Conservation (phyloP, 1,140 invertebrate genomes). For the Trinorchestia longiramus region DNA sequence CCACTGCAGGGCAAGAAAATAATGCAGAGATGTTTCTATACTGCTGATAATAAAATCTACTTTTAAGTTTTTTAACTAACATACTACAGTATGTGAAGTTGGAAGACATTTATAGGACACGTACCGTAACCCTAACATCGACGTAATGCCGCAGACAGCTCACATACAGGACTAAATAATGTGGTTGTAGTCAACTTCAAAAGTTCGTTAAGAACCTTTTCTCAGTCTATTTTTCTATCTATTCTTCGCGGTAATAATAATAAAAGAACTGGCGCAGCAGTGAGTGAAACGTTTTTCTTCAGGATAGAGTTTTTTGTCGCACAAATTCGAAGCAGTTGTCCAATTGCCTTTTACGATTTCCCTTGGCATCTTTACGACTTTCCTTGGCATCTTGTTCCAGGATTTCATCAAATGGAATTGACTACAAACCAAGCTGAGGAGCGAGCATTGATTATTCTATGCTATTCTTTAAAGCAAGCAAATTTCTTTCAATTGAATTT, state of each 20-base stretch:
- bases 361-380: not conserved
- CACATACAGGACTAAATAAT: not conserved
- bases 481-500: not conserved
- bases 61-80: not conserved
- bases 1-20: too few relatives aligned
- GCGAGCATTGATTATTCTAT: not conserved
- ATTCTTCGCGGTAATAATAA: not conserved
- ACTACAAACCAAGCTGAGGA: not conserved
- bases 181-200: not conserved
- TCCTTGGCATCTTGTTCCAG: not conserved
- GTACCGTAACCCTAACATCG: not conserved
- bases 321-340: not conserved
- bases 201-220: not conserved
- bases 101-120: constrained; percentile 18
- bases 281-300: not conserved
- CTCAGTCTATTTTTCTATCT: not conserved
- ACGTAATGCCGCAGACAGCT: not conserved
- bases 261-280: not conserved
- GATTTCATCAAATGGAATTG: not conserved
- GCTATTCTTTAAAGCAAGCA: not conserved
- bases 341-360: not conserved
- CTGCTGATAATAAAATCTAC: not conserved
- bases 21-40: not conserved
- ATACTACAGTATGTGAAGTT: not conserved
- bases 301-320: not conserved